phyloP scores from a whole-genome alignment of 2,113 vertebrate genomes.

The Sphaerodactylus townsendi region DNA sequence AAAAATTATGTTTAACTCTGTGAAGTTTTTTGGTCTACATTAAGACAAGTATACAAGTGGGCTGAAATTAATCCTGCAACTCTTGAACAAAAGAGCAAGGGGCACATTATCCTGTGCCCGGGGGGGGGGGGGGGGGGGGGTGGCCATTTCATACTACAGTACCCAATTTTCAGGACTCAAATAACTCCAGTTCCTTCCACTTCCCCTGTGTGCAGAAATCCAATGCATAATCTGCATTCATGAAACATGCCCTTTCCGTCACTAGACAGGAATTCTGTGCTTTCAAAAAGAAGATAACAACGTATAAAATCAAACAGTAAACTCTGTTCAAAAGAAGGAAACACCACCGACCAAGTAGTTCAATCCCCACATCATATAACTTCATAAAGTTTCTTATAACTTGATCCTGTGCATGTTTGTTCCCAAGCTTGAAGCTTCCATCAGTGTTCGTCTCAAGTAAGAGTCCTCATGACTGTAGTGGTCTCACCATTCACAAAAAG shows the following conservation, averaged over 20 bases:
- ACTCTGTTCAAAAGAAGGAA: neutral
- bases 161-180: slow-evolving; percentile 4
- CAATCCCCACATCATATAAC: neutral
- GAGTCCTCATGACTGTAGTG: too few relatives aligned
- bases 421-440: too few relatives aligned
- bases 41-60: neutral
- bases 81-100: neutral
- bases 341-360: neutral
- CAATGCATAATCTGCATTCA: slow-evolving; percentile 1
- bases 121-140: neutral
- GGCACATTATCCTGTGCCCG: neutral
- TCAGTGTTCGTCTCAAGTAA: too few relatives aligned
- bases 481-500: neutral
- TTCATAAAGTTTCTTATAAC: neutral
- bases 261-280: neutral
- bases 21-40: neutral
- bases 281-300: neutral
- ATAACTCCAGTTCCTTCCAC: neutral
- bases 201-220: neutral
- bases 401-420: neutral
- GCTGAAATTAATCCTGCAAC: rapidly evolving
- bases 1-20: neutral
- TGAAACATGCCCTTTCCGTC: neutral
- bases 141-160: neutral
- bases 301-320: neutral